Evolutionary conservation across 2,797 vertebrate species (phyloP), one percentile per base, ranked within the genome.

Genomic region (Melopsittacus undulatus): DNA sequence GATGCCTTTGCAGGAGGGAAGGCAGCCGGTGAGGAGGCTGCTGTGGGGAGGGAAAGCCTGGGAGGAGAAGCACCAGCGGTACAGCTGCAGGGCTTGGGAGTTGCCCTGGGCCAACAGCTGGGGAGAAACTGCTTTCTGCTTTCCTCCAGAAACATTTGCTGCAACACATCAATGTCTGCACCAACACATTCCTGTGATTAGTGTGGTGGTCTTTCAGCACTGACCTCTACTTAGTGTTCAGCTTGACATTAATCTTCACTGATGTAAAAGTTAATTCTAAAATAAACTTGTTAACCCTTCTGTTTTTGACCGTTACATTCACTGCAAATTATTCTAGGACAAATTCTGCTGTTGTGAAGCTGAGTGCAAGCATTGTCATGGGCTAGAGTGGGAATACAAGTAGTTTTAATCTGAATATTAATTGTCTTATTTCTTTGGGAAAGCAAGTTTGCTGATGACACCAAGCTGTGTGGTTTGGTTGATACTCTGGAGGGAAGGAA

Each of bases 181-280:
- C 45, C 30, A 83, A 66, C 89, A 91, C 84, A 87, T 94, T 94
- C 62, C 87, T 8, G 7, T 96, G 94, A 97, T 96, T 95, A 96
- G 75, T 90, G 83, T 43, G 73, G 56, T 91, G 77, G 90, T 90
- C 90, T 95, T 97, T 90, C 94, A 93, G 79, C 82, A 90, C 80
- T 93, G 94, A 96, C 91, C 90, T 95, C 92, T 94, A 87, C 85
- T 94, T 83, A 94, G 67, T 75, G 78, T 93, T 91, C 73, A 90
- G 72, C 49, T 74, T 94, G 94, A 96, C 85, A 57, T 92, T 94
- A 94, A 90, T 96, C 94, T 96, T 94, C 1, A 0, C 63, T 0
- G 1, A 94, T 87, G 83, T 82, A 85, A 85, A 97, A 96, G 87
- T 96, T 96, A 96, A 95, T 95, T 97, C 92, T 95, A 87, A 94